Evolutionary conservation across 1,140 invertebrate species (phyloP).

Genomic region (Pseudobourletiella spinata): DNA sequence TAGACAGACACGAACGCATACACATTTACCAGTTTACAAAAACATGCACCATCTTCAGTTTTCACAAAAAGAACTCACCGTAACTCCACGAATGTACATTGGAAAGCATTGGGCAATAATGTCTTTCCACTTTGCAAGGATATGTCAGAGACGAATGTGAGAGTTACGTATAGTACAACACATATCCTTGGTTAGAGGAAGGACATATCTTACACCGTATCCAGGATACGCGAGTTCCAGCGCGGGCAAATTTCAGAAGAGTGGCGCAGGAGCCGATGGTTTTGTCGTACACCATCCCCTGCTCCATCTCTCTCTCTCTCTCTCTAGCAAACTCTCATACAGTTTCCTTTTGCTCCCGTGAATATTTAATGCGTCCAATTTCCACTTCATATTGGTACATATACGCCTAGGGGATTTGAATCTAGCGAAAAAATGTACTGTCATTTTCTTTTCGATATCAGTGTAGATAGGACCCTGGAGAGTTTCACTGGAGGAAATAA

Average conservation of each 20-base stretch:
- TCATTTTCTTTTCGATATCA: constrained; percentile 37
- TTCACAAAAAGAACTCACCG: not conserved
- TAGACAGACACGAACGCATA: too few relatives aligned
- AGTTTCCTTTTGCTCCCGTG: too few relatives aligned
- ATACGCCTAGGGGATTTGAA: constrained; percentile 26
- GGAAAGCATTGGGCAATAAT: too few relatives aligned
- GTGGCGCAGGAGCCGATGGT: not conserved
- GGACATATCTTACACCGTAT: too few relatives aligned
- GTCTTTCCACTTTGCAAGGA: too few relatives aligned
- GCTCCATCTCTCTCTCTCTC: not conserved
- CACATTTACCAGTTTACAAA: not conserved
- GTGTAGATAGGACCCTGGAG: constrained; percentile 34
- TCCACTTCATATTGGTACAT: constrained; percentile 31
- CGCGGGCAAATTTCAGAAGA: too few relatives aligned
- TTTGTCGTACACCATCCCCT: not conserved
- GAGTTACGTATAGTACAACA: too few relatives aligned
- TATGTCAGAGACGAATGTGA: too few relatives aligned
- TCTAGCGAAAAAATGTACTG: constrained; percentile 32
- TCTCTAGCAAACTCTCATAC: too few relatives aligned
- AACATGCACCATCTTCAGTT: not conserved
- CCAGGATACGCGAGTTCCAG: too few relatives aligned
- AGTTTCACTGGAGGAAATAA: constrained; percentile 26
- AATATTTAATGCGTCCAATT: constrained; percentile 37
- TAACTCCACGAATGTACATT: too few relatives aligned
- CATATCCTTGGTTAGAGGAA: too few relatives aligned